phyloP scores from a whole-genome alignment of 2,113 vertebrate genomes.

The Caranx melampygus region DNA sequence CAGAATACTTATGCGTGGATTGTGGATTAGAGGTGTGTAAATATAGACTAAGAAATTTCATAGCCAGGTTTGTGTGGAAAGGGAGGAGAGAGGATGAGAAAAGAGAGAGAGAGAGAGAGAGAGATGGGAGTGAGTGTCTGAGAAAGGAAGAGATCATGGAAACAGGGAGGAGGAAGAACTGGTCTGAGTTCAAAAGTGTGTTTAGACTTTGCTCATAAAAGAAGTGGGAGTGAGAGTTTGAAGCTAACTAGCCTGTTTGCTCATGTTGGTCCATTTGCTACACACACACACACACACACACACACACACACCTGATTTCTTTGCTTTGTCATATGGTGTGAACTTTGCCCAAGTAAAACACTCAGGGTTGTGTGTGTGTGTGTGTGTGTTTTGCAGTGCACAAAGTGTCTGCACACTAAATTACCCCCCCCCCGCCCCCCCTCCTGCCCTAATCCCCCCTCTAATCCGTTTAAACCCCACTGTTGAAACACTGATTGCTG shows the following conservation, averaged over 20 bases:
- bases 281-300: too few relatives aligned
- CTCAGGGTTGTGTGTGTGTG: neutral
- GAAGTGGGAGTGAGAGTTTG: neutral
- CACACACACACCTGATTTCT: neutral
- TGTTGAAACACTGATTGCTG: constrained; percentile 60
- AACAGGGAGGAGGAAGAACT: neutral
- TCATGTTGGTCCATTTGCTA: too few relatives aligned
- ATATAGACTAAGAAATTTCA: too few relatives aligned
- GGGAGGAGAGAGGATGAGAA: neutral
- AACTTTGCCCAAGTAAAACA: neutral
- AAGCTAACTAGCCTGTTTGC: neutral
- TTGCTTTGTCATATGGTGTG: too few relatives aligned
- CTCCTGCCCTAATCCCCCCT: constrained; percentile 30
- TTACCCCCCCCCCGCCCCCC: constrained; percentile 16
- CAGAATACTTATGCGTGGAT: too few relatives aligned
- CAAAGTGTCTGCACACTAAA: neutral
- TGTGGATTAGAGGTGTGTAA: too few relatives aligned
- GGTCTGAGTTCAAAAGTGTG: neutral
- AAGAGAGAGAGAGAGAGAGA: neutral
- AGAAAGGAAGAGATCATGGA: neutral
- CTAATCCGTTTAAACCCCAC: constrained; percentile 61
- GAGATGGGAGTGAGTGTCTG: neutral
- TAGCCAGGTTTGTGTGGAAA: too few relatives aligned
- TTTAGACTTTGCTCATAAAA: neutral
- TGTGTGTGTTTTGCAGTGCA: neutral